Evolutionary conservation across 2,113 vertebrate species (phyloP), one percentile per base, ranked within the genome.

Genomic region (Scartelaos histophorus): DNA sequence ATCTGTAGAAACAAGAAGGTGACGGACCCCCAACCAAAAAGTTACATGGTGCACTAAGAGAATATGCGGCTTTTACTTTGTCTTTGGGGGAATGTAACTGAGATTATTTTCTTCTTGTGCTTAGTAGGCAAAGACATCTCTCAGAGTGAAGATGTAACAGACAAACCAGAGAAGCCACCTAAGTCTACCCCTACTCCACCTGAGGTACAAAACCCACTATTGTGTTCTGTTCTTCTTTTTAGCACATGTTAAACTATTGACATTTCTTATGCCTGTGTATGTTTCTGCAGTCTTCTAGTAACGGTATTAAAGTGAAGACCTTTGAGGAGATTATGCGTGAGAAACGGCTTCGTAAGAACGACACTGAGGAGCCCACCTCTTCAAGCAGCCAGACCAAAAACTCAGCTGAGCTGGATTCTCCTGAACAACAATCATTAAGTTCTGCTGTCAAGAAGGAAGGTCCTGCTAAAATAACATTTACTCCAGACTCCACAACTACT

Each of bases 281-380:
- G 2, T 74, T 47, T 67, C 35, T 82, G 1, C 34, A 91, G 92
- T 43, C 67, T 5, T 34, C 70, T 66, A 69, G 73, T 24, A 84
- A 80, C 10, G 82, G 81, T 21, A 79, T 95, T 58, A 93, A 94
- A 68, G 94, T 95, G n/a, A 97, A 96, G 89, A 96, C 91, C 62
- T 93, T 95, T 69, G 95, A 98, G 58, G 95, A 96, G 81, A 94
- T 95, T 62, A 90, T 93, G 90, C 91, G 79, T 70, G 96, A 97
- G 84, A 97, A 97, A 29, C 90, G 82, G 0, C 88, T 93, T 0
- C 93, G 93, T 46, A 95, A 92, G 13, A 93, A 91, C 1, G 91
- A 92, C 67, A 51, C 74, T 60, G 94, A 94, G 49, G 93, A 87
- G 2, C 85, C 74, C 7, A 90, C 88, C 29, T 72, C 78, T 16